Evolutionary conservation across 2,113 vertebrate genomes (phyloP), one percentile per base, ranked within the genome.

Genomic region (Brienomyrus brachyistius): DNA sequence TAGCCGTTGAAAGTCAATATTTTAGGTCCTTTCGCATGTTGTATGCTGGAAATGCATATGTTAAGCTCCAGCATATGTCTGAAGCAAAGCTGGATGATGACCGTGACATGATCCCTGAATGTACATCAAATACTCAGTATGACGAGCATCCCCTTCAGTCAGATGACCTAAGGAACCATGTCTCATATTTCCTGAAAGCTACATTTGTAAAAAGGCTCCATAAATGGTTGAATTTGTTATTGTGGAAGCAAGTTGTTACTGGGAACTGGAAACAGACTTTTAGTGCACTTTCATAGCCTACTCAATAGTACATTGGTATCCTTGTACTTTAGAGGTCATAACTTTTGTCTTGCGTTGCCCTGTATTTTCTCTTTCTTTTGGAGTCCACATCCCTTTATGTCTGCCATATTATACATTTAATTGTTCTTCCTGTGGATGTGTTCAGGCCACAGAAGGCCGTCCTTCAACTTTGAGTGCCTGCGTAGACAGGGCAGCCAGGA

Each of bases 391-490:
- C 17, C 3, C 45, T 84, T 45, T 84, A 8, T 47, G 40, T 83
- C 80, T 47, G 45, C 40, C 82, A 43, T 77, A 15, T 48, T n/a
- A n/a, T n/a, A n/a, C n/a, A 45, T 45, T 45, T 70, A 27, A 70
- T 31, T 70, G 62, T 70, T 27, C 40, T 47, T 88, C 31, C 13
- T 66, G 52, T 35, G 87, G 27, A 80, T 77, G 19, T 88, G 45
- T 51, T 88, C 92, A 99, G 98, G 96, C 93, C 96, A 96, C 27
- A 96, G 95, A 93, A 97, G 96, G 91, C 95, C 97, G 40, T 97
- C 97, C 88, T 99, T 99, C 93, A 98, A 96, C 91, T 98, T 99
- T 0, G 98, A 99, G 96, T 98, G 98, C 96, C 97, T 99, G 91
- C 97, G 98, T 21, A 95, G 97, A 92, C 97, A 97, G 89, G 94